Evolutionary conservation across 2,797 vertebrate species (phyloP), one percentile per base, ranked within the genome.

Genomic region (Hyperoplus immaculatus): DNA sequence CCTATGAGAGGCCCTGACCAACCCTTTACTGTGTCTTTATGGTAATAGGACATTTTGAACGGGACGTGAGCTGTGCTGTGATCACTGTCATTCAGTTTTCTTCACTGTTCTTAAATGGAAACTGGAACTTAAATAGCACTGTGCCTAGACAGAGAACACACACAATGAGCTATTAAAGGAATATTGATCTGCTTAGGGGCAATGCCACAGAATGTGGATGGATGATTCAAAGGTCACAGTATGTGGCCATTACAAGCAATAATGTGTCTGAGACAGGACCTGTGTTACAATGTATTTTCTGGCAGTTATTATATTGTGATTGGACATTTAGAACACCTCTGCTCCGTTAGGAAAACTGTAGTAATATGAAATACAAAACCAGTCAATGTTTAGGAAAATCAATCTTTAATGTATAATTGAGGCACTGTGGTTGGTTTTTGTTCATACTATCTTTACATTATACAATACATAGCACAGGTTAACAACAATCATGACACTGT

Each of bases 141-240:
- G 58, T 81, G 86, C 87, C 88, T 62, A 56, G 77, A 75, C 82
- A 69, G 66, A 69, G 63, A 75, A 80, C 75, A 72, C 77, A 80
- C 66, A 80, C 75, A 74, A 78, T 68, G 70, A 64, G 64, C 83
- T 86, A 67, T 91, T 86, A 85, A 81, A 75, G 80, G 58, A 75
- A 78, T 92, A 92, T 92, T 79, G 89, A 91, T 90, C 78, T 54
- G 51, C 63, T 46, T 75, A 9, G 53, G 85, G 60, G 74, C 81
- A 58, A 41, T 72, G 69, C 61, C 69, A 78, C 76, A 58, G 56
- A 68, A 82, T 79, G 80, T 85, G 76, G 72, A 82, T 76, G 59
- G 62, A 78, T 74, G 69, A 83, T 80, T 83, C 71, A 82, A 68
- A 78, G 75, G 64, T 57, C 71, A 60, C 53, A 78, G 66, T 63